Conservation (phyloP, 1,140 invertebrate species). For the Sminthurinus signatus region DNA sequence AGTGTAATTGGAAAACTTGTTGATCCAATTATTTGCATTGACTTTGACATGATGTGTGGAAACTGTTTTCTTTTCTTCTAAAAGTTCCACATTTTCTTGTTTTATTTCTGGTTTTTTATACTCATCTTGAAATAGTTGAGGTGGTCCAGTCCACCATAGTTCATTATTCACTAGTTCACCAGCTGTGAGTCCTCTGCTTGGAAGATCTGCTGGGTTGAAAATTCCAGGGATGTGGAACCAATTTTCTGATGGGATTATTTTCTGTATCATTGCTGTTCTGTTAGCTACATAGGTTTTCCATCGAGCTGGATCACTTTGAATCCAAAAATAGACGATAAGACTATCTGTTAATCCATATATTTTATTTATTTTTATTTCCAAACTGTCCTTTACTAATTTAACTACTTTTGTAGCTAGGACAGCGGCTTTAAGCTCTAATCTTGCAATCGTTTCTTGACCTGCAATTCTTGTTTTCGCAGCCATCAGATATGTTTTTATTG, state of each 20-base stretch:
- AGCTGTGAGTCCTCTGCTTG: constrained; percentile 44
- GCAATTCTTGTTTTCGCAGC: constrained; percentile 40
- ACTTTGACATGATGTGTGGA: too few species aligned
- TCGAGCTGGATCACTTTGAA: constrained; percentile 34
- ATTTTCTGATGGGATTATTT: constrained; percentile 27
- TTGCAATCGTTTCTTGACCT: constrained; percentile 36
- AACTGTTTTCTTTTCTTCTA: too few species aligned
- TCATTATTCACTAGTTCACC: constrained; percentile 35
- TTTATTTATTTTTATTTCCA: neutral
- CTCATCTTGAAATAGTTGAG: constrained; percentile 30
- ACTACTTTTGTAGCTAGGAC: constrained; percentile 37
- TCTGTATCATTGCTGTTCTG: constrained; percentile 45
- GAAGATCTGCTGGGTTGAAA: constrained; percentile 48
- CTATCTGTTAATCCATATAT: constrained; percentile 44
- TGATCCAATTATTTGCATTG: too few species aligned
- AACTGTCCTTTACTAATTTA: neutral
- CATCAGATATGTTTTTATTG: neutral
- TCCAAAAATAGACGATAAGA: constrained; percentile 43
- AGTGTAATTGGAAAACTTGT: too few species aligned
- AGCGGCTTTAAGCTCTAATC: constrained; percentile 43
- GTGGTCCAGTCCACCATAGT: constrained; percentile 46
- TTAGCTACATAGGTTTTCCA: constrained; percentile 47
- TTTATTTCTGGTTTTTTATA: too few species aligned
- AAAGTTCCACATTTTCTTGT: too few species aligned
- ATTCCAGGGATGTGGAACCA: constrained; percentile 47